Evolutionary conservation across 2,888 invertebrate genomes (phyloP).

Genomic region (Scaptomyza parva): DNA sequence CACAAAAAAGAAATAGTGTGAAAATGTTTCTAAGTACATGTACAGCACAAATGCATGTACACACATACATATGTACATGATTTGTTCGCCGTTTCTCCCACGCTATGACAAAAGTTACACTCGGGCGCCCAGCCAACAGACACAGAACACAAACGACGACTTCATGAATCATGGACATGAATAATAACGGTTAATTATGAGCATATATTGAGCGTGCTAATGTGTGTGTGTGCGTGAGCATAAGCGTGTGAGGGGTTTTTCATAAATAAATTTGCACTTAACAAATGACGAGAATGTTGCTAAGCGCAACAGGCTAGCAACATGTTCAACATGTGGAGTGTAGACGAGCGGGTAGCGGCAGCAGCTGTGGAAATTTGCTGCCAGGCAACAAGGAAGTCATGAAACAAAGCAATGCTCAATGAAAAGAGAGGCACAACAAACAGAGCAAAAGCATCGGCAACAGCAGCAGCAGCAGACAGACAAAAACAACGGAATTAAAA

Average conservation of each 20-base stretch:
- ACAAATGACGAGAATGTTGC: slow-evolving; percentile 73
- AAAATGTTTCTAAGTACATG: slow-evolving; percentile 5
- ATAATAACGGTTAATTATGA: slow-evolving; percentile 73
- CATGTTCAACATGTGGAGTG: slow-evolving; percentile 32
- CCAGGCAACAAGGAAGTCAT: slow-evolving; percentile 72
- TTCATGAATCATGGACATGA: slow-evolving; percentile 72
- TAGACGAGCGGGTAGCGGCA: background rate
- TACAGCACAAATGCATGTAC: background rate
- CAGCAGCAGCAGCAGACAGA: slow-evolving; percentile 37
- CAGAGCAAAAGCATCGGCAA: slow-evolving; percentile 40
- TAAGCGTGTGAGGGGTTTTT: slow-evolving; percentile 47
- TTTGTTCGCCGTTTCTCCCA: slow-evolving; percentile 45
- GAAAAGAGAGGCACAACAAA: slow-evolving; percentile 38
- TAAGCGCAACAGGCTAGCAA: slow-evolving; percentile 74
- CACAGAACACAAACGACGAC: slow-evolving; percentile 27
- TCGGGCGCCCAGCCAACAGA: slow-evolving; percentile 14
- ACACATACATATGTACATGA: background rate
- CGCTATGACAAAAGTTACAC: slow-evolving; percentile 55
- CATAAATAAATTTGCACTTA: slow-evolving; percentile 77
- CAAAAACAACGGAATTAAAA: slow-evolving; percentile 70
- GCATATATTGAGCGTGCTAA: slow-evolving; percentile 27
- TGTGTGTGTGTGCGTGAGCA: slow-evolving; percentile 16
- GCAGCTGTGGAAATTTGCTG: slow-evolving; percentile 30
- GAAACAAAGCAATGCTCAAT: slow-evolving; percentile 74
- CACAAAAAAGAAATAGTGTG: slow-evolving; percentile 23